Evolutionary conservation across 2,113 vertebrate species (phyloP).

Genomic region (Phyllostomus discolor): DNA sequence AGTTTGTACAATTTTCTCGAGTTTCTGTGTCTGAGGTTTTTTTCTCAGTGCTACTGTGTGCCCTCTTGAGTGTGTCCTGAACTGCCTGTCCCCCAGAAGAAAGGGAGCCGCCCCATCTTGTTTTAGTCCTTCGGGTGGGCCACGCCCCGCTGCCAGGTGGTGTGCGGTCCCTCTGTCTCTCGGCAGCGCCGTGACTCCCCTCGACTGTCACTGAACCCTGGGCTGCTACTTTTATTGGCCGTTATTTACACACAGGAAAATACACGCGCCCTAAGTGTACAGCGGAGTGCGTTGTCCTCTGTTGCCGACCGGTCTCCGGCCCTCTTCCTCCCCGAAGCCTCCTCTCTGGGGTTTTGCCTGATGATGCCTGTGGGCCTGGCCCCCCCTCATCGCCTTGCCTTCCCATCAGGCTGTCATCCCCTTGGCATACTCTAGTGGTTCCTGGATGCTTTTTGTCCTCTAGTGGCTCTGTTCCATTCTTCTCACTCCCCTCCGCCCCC

Average conservation of each 20-base stretch:
- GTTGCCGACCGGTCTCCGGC: rapidly evolving
- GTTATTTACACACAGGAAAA: background rate
- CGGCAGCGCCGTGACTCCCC: background rate
- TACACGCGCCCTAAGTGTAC: rapidly evolving
- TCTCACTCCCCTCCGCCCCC: background rate
- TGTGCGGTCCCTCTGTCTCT: background rate
- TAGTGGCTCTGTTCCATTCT: background rate
- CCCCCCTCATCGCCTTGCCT: rapidly evolving
- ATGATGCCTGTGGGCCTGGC: background rate
- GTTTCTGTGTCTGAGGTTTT: background rate
- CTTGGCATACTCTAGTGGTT: background rate
- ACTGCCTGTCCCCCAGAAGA: background rate
- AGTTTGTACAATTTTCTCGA: background rate
- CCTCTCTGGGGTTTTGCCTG: background rate
- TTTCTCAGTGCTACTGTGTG: background rate
- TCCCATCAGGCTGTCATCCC: background rate
- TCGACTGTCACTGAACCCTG: too few species aligned
- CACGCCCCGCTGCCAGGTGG: rapidly evolving
- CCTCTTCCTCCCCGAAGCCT: background rate
- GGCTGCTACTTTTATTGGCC: background rate
- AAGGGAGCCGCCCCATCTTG: background rate
- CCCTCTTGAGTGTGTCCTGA: background rate
- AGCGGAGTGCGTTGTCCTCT: too few species aligned
- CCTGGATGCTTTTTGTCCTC: background rate
- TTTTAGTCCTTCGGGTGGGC: background rate